These are phyloP conservation scores for Hemiprocne comata DNA, from an alignment of 2,113 vertebrate genomes.

Conservation along the genomic window DNA sequence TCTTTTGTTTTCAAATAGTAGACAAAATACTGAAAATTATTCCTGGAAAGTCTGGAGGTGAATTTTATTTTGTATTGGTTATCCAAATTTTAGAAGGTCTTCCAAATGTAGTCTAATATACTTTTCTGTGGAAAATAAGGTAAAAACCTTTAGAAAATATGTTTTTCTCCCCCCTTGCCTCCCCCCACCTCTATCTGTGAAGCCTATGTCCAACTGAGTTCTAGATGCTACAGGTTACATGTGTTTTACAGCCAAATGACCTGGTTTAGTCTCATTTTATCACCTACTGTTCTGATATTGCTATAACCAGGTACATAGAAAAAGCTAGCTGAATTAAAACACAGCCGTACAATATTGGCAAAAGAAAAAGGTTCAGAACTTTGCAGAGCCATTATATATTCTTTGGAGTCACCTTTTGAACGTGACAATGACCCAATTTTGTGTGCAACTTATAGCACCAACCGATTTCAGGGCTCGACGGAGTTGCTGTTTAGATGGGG, in stretches of 20 bases:
- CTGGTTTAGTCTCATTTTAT: background rate
- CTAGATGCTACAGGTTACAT: background rate
- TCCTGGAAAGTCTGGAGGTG: background rate
- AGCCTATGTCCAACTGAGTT: background rate
- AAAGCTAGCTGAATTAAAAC: background rate
- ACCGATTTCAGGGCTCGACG: rapidly evolving
- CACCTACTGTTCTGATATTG: background rate
- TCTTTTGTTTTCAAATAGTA: background rate
- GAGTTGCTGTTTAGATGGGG: background rate
- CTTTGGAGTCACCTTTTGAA: background rate
- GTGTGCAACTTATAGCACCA: background rate
- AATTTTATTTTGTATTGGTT: background rate
- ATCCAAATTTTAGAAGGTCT: background rate
- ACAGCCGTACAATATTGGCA: background rate
- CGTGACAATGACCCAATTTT: background rate
- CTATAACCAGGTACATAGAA: background rate
- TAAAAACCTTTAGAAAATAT: background rate
- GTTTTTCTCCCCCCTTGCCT: background rate
- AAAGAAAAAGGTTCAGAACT: background rate
- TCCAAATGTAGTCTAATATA: background rate
- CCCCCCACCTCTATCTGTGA: background rate
- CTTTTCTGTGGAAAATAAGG: background rate
- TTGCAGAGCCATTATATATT: background rate
- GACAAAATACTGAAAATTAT: background rate
- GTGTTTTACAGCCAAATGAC: background rate